Base-by-base conservation (phyloP, 2,797 vertebrate genomes). In the Heteromormyrus szaboi region DNA sequence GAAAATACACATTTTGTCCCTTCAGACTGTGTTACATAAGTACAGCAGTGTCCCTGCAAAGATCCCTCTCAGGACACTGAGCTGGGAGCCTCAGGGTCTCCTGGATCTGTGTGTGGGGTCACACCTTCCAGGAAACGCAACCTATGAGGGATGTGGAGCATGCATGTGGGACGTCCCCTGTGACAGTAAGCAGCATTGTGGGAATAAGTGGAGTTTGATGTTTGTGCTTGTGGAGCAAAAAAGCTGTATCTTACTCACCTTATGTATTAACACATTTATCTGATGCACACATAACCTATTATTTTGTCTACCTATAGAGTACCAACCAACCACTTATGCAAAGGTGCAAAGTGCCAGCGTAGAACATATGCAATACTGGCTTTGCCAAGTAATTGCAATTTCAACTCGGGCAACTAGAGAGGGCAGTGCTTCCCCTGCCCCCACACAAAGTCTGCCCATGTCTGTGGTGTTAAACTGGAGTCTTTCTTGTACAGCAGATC, bases 1-100 rank as follows among this genome's bases (percentile, higher is more conserved):
- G 19, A 89, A 50, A 89, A 89, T 85, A 62, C 37, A 59, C 25
- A 76, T 33, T n/a, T 33, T 19, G 14, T 56, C 81, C 88, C 54
- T 4, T 33, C 25, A 83, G 41, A 88, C 81, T 56, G 33, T 65
- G 50, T 83, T 51, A 62, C 37, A 48, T 25, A 65, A 48, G 53
- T 46, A 65, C 8, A 19, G 88, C 2, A 50, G 44, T 44, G 9
- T 46, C 59, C 51, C 41, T 56, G 53, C 25, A 33, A 29, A 68
- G 48, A 22, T 88, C 33, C 59, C 53, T 46, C n/a, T 29, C 51
- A n/a, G 72, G 17, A 44, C 37, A 1, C 14, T 17, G 17, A 79
- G 72, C 37, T 41, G 33, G 33, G 72, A 79, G 37, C 72, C 65
- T 68, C 65, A 0, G 65, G 65, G 29, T 68, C 65, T 14, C 65